Percentiles rank a stretch among this genome's conserved stretches.
These are phyloP conservation scores for Pollenia amentaria DNA, from an alignment of 2,888 invertebrate species.

Conservation along the genomic window DNA sequence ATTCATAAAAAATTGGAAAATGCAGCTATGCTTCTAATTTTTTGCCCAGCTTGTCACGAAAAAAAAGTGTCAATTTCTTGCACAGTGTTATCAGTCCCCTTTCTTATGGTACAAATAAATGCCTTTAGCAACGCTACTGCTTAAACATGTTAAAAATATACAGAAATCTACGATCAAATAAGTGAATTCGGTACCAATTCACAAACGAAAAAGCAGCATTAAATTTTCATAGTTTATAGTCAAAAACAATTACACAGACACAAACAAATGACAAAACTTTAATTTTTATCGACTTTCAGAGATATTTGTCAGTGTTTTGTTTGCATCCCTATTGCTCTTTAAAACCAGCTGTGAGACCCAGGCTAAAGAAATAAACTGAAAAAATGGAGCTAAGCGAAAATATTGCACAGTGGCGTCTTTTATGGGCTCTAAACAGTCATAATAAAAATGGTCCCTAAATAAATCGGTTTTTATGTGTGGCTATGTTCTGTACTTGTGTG, in stretches of 20 bases:
- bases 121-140: background rate
- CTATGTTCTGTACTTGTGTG: background rate
- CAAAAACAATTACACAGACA: background rate
- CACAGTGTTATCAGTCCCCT: too few species aligned
- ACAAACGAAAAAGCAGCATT: background rate
- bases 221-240: conserved; percentile 35
- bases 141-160: background rate
- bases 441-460: conserved; percentile 32
- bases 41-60: too few species aligned
- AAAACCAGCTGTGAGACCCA: too few species aligned
- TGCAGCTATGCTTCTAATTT: too few species aligned
- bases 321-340: background rate
- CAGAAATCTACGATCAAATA: too few species aligned
- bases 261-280: conserved; percentile 19
- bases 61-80: too few species aligned
- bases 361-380: background rate
- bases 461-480: background rate
- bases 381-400: conserved; percentile 11
- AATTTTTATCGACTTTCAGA: background rate
- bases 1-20: too few species aligned
- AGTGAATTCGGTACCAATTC: too few species aligned
- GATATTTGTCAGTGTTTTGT: background rate
- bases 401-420: conserved; percentile 56
- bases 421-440: conserved; percentile 40
- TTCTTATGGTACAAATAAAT: too few species aligned